Base-by-base conservation (phyloP, 2,113 vertebrate species). In the Psephotus haematonotus region DNA sequence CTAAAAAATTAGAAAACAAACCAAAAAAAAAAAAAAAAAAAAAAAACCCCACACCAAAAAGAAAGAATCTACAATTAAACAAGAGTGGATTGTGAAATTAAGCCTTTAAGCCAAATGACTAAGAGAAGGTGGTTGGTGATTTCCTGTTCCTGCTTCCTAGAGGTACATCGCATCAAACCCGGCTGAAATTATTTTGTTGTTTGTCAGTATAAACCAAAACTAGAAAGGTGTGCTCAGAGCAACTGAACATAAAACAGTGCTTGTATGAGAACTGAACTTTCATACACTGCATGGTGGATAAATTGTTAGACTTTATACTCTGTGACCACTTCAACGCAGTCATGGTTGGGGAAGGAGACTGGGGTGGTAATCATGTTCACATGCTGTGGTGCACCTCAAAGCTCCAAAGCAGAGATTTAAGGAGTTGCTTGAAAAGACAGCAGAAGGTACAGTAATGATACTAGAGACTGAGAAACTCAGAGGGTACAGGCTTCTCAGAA, bases 391-490 rank as follows among this genome's bases (percentile, higher is more conserved):
- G 13, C 8, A 52, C 49, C 77, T 74, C 80, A 65, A 79, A 71
- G 57, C 53, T 79, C 68, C 86, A 88, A 84, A 84, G 62, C 29
- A 39, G 17, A 74, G 49, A 81, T 75, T 95, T 71, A 85, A 79
- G 37, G 57, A 71, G 53, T 71, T 65, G 10, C 79, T 91, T 74
- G 72, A 89, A 87, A 97, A 80, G 44, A 95, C 52, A 97, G 62
- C 86, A 97, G 93, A 97, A 96, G 93, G 92, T 67, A 35, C 86
- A 74, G 43, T 68, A 96, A 97, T 95, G 93, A 97, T 97, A 96
- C 75, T 49, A 87, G 86, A 96, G 92, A 84, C 70, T 2, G 44
- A 93, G 92, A 94, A 97, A 90, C 79, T 94, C 95, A 33, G 10
- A 15, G 92, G 88, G 92, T 82, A 80, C 68, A 65, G 91, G 62